Evolutionary conservation across 23 tunicate species (phyloP), one percentile per base, ranked within the genome.

Genomic region (Phallusia fumigata): DNA sequence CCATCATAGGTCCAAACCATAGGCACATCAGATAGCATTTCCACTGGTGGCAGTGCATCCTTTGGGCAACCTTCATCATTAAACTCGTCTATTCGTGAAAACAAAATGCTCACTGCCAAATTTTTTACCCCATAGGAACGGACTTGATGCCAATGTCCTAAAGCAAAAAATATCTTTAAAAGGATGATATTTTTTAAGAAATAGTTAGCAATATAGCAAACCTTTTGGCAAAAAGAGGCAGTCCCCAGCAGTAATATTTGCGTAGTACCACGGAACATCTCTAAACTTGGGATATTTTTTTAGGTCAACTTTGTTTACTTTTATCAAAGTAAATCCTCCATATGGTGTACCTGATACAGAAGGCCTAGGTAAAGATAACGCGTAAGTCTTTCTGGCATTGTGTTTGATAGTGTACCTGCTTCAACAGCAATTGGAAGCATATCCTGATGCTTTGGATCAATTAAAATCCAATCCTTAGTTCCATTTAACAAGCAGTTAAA

Each of bases 1-100:
- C 87, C 87, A 34, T 84, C 87, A 28, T 84, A 84, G 26, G 74
- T 76, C 87, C 87, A 84, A 30, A 84, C 81, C 81, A 76, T 76
- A 22, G 87, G 87, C 18, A 76, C 81, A 36, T 84, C 81, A 26
- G 31, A 31, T 49, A 84, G 78, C 47, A 52, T 30, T 40, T 84
- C 53, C 45, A 35, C 21, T 18, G 73, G 49, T 11, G 87, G 87
- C 45, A 76, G 26, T 12, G 33, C 74, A 18, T 33, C 47, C 26
- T 32, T 53, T 30, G 86, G 79, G 81, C 87, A 84, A 22, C 81
- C 87, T 26, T 52, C n/a, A 22, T 36, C 45, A 24, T 84, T 73
- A 34, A 84, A 84, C 22, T 76, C 53, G 0, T 53, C 22, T 5
- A 84, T 30, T 0, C 87, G 33, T 19, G 87, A 33, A 33, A 84